Base-by-base conservation (phyloP, 1,140 invertebrate genomes). In the Ctenoplectra terminalis region DNA sequence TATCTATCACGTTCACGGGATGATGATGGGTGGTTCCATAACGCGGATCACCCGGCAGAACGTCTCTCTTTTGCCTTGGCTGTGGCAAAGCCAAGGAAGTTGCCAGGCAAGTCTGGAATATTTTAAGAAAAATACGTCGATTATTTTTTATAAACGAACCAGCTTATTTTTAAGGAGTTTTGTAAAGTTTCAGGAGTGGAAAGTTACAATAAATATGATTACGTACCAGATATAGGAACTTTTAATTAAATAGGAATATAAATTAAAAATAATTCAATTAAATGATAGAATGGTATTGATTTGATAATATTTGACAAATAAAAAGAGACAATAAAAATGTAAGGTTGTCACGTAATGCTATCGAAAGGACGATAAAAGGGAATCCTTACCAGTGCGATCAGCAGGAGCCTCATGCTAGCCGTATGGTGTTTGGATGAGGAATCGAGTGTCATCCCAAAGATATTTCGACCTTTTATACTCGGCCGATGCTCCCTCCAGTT, bases 401-500 rank as follows among this genome's bases (percentile, higher is more conserved):
- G 67, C 80, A 93, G 67, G 76, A 92, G 83, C 89, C 90, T 93
- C 92, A 94, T 94, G 91, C 90, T 92, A 81, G 64, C 84, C 79
- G 87, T 85, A 72, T 86, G 89, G 85, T 89, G 89, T 84, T 88
- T 89, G 84, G 61, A 78, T 87, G 84, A 89, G 80, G 88, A 90
- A 81, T 91, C 89, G 89, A 91, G 80, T 89, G 88, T 85, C 82
- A 82, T 66, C 77, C 69, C 71, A 86, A 81, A 83, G 78, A 74
- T 85, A 92, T 90, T 91, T 92, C 92, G 89, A 93, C 84, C 90
- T 94, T 94, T 93, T 93, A 93, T 93, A 93, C 90, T 81, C 84
- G 89, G 71, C 82, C 74, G 76, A 78, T 89, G 84, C 86, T 91
- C 90, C 91, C 88, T 84, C 89, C 90, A 89, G 77, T 83, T 81